phyloP scores from a whole-genome alignment of 2,797 vertebrate genomes.

The Myotis vivesi region DNA sequence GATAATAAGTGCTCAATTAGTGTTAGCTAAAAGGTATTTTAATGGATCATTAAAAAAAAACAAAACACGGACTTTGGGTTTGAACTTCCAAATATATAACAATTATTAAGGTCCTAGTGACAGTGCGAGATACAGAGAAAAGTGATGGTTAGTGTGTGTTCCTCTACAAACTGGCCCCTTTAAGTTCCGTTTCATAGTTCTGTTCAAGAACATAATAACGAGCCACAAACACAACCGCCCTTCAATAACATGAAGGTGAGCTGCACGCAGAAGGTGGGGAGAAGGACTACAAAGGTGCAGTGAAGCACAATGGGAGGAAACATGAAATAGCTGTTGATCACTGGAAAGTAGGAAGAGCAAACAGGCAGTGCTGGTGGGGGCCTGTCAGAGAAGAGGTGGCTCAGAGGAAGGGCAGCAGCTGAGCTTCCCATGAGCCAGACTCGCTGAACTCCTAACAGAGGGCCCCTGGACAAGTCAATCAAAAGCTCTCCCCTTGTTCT shows the following conservation, averaged over 20 bases:
- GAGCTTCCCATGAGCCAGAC: conserved; percentile 62
- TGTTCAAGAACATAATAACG: conserved; percentile 73
- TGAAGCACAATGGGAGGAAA: conserved; percentile 64
- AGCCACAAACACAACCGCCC: conserved; percentile 66
- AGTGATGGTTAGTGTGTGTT: conserved; percentile 14
- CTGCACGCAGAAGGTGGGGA: conserved; percentile 53
- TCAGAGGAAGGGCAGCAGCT: conserved; percentile 69
- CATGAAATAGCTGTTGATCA: conserved; percentile 77
- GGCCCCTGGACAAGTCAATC: conserved; percentile 45
- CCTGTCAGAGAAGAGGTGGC: conserved; percentile 56
- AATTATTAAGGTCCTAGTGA: neutral
- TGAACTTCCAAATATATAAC: neutral
- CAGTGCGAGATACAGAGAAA: conserved; percentile 16
- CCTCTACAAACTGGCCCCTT: conserved; percentile 49
- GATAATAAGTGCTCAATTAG: neutral
- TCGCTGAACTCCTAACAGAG: conserved; percentile 60
- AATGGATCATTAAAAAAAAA: neutral
- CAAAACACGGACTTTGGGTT: neutral
- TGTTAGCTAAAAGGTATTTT: neutral
- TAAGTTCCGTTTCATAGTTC: conserved; percentile 67
- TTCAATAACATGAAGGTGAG: conserved; percentile 77
- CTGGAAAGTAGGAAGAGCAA: conserved; percentile 68
- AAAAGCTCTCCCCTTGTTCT: conserved; percentile 64
- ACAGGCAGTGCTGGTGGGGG: conserved; percentile 63
- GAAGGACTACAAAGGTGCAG: conserved; percentile 62